Evolutionary conservation across 2,888 invertebrate species (phyloP), one percentile per base, ranked within the genome.

Genomic region (Caenorhabditis sp.): DNA sequence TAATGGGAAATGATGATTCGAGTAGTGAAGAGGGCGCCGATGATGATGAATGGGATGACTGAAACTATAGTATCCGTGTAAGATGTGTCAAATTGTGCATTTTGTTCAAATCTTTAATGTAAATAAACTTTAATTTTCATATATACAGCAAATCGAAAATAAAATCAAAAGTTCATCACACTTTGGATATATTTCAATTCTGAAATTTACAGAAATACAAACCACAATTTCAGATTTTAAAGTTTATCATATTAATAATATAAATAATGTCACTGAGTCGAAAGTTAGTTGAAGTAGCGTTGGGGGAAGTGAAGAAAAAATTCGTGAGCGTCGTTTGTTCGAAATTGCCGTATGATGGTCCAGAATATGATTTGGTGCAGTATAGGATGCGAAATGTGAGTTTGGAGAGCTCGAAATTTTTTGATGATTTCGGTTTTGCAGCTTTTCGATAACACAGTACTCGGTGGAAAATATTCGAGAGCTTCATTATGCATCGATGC

Each of bases 401-500:
- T 63, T 36, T 66, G 62, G 38, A 10, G 23, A 17, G 12, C 10
- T 14, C 4, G 17, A 43, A 52, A 36, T 36, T 4, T 20, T 20
- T 10, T 31, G 10, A 12, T 38, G 21, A 59, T 10, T 59, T 38
- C n/a, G n/a, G 14, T 58, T 58, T 31, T 31, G 43, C 57, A 77
- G 93, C 91, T 93, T 25, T 89, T 95, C 76, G 93, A 95, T 88
- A 95, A 95, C 89, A 96, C 95, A 89, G 94, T 95, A 4, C 93
- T 94, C 0, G 92, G 92, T 83, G 96, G 96, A 1, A 96, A 95
- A 89, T 94, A 89, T 81, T 89, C 88, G 59, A 83, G 90, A 38
- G 90, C 89, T 1, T 70, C 89, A 54, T 85, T 89, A 20, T 88
- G 89, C 10, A 87, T 89, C 2, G 84, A 87, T 27, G 86, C 90